Base-by-base conservation (phyloP, 53 echinoderm and acorn worm species). In the Arbacia lixula region DNA sequence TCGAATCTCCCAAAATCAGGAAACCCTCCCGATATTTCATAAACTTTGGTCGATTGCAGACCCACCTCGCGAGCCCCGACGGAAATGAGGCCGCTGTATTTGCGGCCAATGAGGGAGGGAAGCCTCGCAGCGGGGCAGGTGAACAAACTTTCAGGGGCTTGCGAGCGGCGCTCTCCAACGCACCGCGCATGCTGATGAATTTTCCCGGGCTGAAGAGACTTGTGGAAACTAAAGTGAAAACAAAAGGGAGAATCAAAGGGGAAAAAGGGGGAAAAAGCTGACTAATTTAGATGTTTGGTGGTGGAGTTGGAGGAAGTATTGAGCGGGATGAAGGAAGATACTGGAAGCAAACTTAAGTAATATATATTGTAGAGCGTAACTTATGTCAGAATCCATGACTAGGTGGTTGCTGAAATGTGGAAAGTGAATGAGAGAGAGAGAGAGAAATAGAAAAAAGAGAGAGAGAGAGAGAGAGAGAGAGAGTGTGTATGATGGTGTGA, bases 81-180 rank as follows among this genome's bases (percentile, higher is more conserved):
- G 69, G 69, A 42, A 66, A 69, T 40, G 28, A 25, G 69, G 9
- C 24, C 69, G 39, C 43, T 40, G 69, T 69, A 43, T 69, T 69
- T 69, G 69, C 69, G 43, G 69, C 40, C 42, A 26, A 36, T 43
- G 39, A 29, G 69, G 40, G 69, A 27, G 43, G 69, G 43, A n/a
- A 69, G 74, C 74, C 74, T 53, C 20, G 53, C 51, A 74, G 74
- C 51, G 74, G 51, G 4, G 53, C 74, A 74, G 74, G 74, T 74
- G 74, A 52, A 53, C 74, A 74, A 74, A 74, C 74, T 74, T 46
- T 21, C 20, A 10, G 53, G 53, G 74, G 53, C 21, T 74, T 20
- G 33, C 21, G n/a, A 53, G 35, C 51, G 74, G 33, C 69, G 33
- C 69, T 41, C 69, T 69, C 69, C 40, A 43, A 69, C 69, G 42